Evolutionary conservation across 2,113 vertebrate species (phyloP).

Genomic region (Pandion haliaetus): DNA sequence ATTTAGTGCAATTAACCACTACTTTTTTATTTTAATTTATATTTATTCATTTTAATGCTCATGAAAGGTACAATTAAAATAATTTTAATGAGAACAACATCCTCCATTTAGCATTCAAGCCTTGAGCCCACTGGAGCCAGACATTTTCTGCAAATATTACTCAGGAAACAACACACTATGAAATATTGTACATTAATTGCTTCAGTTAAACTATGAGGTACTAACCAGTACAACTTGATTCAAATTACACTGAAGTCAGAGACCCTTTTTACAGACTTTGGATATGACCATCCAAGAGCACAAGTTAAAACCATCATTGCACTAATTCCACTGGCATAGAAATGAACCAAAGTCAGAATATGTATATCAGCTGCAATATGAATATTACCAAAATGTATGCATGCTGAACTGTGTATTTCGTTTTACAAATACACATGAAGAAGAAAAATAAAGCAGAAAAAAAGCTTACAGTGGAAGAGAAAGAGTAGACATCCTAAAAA

Average conservation of each 20-base stretch:
- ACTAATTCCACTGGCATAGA: not conserved
- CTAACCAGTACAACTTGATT: not conserved
- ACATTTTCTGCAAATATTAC: not conserved
- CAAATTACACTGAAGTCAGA: not conserved
- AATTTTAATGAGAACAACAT: not conserved
- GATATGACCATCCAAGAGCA: not conserved
- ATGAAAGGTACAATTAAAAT: not conserved
- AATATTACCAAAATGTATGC: not conserved
- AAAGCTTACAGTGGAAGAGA: not conserved
- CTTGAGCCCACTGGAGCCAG: not conserved
- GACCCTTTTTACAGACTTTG: not conserved
- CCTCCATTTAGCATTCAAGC: not conserved
- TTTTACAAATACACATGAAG: not conserved
- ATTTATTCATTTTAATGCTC: not conserved
- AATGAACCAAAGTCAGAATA: not conserved
- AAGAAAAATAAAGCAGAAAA: accelerated
- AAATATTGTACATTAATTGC: not conserved
- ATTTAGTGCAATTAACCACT: not conserved
- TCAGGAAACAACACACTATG: not conserved
- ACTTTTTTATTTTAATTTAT: not conserved
- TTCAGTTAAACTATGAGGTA: not conserved
- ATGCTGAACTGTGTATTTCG: not conserved
- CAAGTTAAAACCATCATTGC: not conserved
- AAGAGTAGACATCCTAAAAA: not conserved
- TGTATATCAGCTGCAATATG: not conserved